Base-by-base conservation (phyloP, 2,888 invertebrate genomes). In the Piscicola geometra region DNA sequence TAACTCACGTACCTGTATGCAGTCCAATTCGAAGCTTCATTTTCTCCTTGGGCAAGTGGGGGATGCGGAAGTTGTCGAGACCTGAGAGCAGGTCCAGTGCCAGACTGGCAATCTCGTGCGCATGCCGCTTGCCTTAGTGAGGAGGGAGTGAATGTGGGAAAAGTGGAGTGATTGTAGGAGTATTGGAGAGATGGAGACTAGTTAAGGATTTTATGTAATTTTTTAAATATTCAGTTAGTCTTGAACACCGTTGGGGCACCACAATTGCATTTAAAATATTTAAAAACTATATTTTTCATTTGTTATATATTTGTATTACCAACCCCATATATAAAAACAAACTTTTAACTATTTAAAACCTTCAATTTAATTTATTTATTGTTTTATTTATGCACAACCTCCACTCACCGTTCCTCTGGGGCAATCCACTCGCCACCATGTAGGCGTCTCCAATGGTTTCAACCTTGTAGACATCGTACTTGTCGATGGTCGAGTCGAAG, bases 401-500 rank as follows among this genome's bases (percentile, higher is more conserved):
- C 60, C 9, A 25, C 71, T 47, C 12, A 80, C 80, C 80, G 60
- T 80, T 80, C 79, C 91, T 90, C 85, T 94, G 94, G 12, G 94
- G 87, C 32, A 78, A 73, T 3, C 80, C 80, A 66, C 79, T 80
- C 60, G 79, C 79, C 21, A 80, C 79, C 80, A 80, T 80, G 76
- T 80, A 80, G 18, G 80, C 79, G 41, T 80, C 80, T 21, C 80
- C 80, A 35, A 80, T 79, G 1, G 80, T 80, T 71, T 80, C 80
- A 41, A 80, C 80, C 47, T 80, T 80, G 75, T 79, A 80, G 21
- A 79, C 80, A 56, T 80, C 80, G 69, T 79, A 80, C 9, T 75
- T 76, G 71, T 77, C 78, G 56, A 80, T 80, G 66, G 79, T 77
- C 1, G 78, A 71, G 68, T 80, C 80, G 68, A 80, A 80, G 70